A percentile compares a stretch with the other conserved stretches of the same genome.
Conservation (phyloP, 2,888 invertebrate genomes). For the Drosophila neutralis region DNA sequence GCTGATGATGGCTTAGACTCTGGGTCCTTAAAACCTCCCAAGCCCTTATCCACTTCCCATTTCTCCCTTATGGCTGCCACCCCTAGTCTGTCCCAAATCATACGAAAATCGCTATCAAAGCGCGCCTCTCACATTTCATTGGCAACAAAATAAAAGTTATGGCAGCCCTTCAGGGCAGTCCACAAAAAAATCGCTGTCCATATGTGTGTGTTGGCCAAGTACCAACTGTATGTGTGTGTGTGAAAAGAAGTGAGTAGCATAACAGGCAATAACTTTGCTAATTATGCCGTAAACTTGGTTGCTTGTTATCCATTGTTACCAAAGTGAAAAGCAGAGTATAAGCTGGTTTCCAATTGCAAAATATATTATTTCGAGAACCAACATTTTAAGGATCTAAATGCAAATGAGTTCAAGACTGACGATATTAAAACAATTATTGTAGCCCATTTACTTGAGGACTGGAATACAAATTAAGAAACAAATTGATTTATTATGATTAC, state of each 20-base stretch:
- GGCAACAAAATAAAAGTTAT: constrained; percentile 36
- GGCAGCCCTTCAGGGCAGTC: constrained; percentile 18
- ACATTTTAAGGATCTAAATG: no score
- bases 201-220: constrained; percentile 1
- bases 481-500: no score
- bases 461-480: no score
- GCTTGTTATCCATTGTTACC: not conserved
- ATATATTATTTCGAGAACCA: no score
- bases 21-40: not conserved
- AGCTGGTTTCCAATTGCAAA: not conserved
- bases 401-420: not conserved
- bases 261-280: constrained; percentile 46
- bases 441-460: not conserved
- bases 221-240: not conserved
- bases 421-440: not conserved
- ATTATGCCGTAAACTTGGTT: constrained; percentile 59
- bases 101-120: constrained; percentile 44
- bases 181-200: constrained; percentile 3
- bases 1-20: constrained; percentile 42
- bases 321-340: not conserved
- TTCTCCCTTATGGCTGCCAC: not conserved
- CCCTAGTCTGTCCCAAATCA: constrained; percentile 4
- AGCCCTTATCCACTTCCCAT: not conserved
- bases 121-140: constrained; percentile 70
- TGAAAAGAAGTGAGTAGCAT: not conserved